Percentiles rank a stretch among this genome's conserved stretches.
phyloP scores from a whole-genome alignment of 2,888 invertebrate species.

The Bibio marci region DNA sequence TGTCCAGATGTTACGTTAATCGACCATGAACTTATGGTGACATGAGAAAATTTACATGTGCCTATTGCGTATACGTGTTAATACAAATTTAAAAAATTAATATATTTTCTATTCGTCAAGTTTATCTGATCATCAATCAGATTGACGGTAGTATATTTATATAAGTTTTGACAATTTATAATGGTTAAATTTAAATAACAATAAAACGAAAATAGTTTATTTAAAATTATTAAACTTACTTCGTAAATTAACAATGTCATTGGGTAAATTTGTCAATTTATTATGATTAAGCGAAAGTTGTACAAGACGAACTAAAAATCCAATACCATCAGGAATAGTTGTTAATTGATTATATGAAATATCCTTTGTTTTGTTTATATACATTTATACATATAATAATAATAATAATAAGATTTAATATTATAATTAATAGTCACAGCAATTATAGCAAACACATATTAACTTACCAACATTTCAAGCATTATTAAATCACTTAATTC shows the following conservation, averaged over 20 bases:
- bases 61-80: too few species aligned
- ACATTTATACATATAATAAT: constrained; percentile 13
- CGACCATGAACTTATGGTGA: too few species aligned
- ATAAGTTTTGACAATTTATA: too few species aligned
- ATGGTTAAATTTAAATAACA: too few species aligned
- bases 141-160: too few species aligned
- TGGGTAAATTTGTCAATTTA: constrained; percentile 53
- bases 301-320: constrained; percentile 61
- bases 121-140: too few species aligned
- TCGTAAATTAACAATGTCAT: constrained; percentile 66
- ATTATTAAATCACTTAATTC: constrained; percentile 63
- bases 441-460: neutral
- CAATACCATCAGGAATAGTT: constrained; percentile 60
- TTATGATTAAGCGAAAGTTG: constrained; percentile 60
- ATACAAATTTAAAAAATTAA: too few species aligned
- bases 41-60: too few species aligned
- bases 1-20: too few species aligned
- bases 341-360: constrained; percentile 59
- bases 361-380: constrained; percentile 37
- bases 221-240: constrained; percentile 42
- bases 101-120: too few species aligned
- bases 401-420: constrained; percentile 7
- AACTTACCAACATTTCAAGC: constrained; percentile 51
- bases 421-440: neutral
- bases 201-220: too few species aligned